Base-by-base conservation (phyloP, 2,113 vertebrate species). In the Eulacestoma nigropectus region DNA sequence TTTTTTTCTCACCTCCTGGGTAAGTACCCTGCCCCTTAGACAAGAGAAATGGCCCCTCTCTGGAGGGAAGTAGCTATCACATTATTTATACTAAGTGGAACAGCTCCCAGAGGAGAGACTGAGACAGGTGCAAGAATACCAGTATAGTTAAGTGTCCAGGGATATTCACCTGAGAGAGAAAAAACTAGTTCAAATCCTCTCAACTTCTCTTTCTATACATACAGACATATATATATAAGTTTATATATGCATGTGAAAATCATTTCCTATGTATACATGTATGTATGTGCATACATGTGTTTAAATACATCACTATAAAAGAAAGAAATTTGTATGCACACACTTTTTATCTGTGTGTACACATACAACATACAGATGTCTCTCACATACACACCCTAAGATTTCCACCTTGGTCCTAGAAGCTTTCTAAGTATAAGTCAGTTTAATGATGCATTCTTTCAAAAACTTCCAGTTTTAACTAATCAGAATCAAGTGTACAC, bases 31-130 rank as follows among this genome's bases (percentile, higher is more conserved):
- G 42, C 15, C 42, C 41, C 57, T 82, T 60, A 78, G 74, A 75
- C 2, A 10, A 49, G 16, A 91, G 84, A 84, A 90, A 78, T 26
- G 27, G 63, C 27, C 47, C 72, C 56, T 87, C 73, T 84, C 76
- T 84, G 35, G 64, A 92, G 83, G 33, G 13, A 74, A 88, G 65
- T 25, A 80, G 41, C 42, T 88, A 84, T 80, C 72, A 49, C 33
- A 7, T 70, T 84, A 67, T 90, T 92, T 95, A 70, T 86, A 84
- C 60, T 74, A 95, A 95, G 64, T 95, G 69, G 94, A 92, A 95
- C 93, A 84, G 79, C 73, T 93, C 95, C 80, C 92, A 65, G 39
- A 78, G 76, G 83, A 92, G 27, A 84, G 33, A 42, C 41, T 63
- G 63, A 83, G 49, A 84, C 30, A 93, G 53, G 70, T 0, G 0